phyloP scores from a whole-genome alignment of 2,797 vertebrate genomes.

The Parambassis ranga region DNA sequence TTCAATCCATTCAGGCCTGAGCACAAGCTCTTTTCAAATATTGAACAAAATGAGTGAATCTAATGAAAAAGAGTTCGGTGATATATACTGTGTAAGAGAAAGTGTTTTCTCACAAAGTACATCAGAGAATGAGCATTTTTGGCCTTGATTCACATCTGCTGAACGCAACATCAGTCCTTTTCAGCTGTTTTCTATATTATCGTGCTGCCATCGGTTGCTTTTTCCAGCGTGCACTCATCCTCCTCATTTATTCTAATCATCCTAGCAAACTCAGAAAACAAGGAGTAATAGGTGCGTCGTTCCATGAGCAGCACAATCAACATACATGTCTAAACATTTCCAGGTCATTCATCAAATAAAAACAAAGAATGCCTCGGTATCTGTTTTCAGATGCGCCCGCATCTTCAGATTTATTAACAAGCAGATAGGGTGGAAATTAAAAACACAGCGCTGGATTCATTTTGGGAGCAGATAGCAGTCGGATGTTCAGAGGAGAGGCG shows the following conservation, averaged over 20 bases:
- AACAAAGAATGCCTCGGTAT: slow-evolving; percentile 29
- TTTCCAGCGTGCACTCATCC: slow-evolving; percentile 25
- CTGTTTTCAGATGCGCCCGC: not conserved
- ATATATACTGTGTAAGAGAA: slow-evolving; percentile 33
- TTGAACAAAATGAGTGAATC: slow-evolving; percentile 56
- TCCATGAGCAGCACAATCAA: slow-evolving; percentile 8
- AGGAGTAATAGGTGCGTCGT: not conserved
- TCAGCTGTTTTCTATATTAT: slow-evolving; percentile 61
- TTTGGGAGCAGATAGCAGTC: slow-evolving; percentile 22
- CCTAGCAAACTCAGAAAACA: slow-evolving; percentile 24
- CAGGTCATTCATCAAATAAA: slow-evolving; percentile 33
- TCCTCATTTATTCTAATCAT: slow-evolving; percentile 46
- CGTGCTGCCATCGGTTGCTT: slow-evolving; percentile 45
- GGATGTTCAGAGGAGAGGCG: slow-evolving; percentile 15
- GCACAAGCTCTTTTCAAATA: slow-evolving; percentile 48
- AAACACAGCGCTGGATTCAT: slow-evolving; percentile 4
- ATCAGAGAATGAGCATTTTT: slow-evolving; percentile 67
- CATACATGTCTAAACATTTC: slow-evolving; percentile 38
- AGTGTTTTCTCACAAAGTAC: slow-evolving; percentile 45
- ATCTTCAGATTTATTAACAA: slow-evolving; percentile 38
- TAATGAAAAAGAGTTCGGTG: slow-evolving; percentile 67
- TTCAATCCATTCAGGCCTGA: slow-evolving; percentile 51
- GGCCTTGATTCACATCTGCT: slow-evolving; percentile 61
- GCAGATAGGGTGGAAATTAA: slow-evolving; percentile 39
- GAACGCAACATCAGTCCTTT: slow-evolving; percentile 63